A percentile compares a stretch with the other conserved stretches of the same genome.
Conservation (phyloP, 2,113 vertebrate genomes). For the Pipra filicauda region DNA sequence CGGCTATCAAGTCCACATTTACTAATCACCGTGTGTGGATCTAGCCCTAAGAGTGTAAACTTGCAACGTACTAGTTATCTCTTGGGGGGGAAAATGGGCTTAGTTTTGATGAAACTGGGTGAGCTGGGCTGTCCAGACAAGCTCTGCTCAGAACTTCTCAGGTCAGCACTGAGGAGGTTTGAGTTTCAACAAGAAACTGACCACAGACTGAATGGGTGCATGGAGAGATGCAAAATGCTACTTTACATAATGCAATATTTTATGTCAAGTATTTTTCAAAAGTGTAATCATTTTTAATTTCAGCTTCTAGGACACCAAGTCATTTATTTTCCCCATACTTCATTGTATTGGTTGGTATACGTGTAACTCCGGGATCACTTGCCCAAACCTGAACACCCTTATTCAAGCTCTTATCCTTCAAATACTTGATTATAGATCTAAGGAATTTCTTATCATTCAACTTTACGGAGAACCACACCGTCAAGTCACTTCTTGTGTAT, state of each 20-base stretch:
- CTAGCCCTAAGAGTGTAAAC: neutral
- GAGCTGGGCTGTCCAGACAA: neutral
- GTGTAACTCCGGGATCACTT: neutral
- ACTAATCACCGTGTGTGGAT: neutral
- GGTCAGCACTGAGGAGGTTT: neutral
- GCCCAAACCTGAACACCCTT: neutral
- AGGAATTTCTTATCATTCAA: neutral
- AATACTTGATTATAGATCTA: neutral
- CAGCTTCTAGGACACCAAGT: neutral
- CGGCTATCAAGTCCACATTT: neutral
- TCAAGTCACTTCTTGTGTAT: neutral
- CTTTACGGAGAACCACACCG: neutral
- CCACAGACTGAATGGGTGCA: rapidly evolving
- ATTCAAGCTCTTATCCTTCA: neutral
- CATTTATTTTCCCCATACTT: neutral
- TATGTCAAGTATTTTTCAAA: neutral
- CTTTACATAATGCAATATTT: neutral
- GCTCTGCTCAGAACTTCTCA: neutral
- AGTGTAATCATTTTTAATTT: neutral
- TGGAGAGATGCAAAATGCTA: neutral
- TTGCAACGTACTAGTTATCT: neutral
- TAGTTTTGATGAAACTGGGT: neutral
- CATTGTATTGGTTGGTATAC: neutral
- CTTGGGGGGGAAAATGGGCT: neutral
- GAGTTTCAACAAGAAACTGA: neutral